phyloP scores from a whole-genome alignment of 2,888 invertebrate species.

The Eupithecia exiguata region DNA sequence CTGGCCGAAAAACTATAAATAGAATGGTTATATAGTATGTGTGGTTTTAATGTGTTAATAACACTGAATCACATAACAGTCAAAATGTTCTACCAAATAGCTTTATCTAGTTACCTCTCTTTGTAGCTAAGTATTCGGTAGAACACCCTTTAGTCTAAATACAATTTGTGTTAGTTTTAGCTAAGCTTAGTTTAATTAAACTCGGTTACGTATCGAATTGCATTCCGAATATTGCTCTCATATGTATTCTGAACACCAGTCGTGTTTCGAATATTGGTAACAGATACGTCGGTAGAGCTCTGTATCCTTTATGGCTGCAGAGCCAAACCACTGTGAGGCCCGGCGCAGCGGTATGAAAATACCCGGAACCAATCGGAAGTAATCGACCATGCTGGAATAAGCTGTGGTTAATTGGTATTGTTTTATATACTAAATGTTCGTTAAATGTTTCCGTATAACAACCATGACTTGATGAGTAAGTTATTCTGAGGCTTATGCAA shows the following conservation, averaged over 20 bases:
- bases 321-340: background rate
- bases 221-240: background rate
- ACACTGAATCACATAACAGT: background rate
- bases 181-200: background rate
- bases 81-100: background rate
- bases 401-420: constrained; percentile 9
- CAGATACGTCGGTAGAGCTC: background rate
- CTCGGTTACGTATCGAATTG: background rate
- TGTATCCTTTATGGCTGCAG: background rate
- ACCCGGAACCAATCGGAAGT: constrained; percentile 23
- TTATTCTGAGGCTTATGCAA: background rate
- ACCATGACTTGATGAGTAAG: background rate
- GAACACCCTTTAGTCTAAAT: background rate
- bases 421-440: background rate
- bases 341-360: background rate
- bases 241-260: background rate
- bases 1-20: no score
- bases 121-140: background rate
- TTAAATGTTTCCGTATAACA: background rate
- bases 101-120: background rate
- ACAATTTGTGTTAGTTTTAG: background rate
- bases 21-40: no score
- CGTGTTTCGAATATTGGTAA: background rate
- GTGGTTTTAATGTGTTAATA: background rate
- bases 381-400: constrained; percentile 17